These are phyloP conservation scores for Chymomyza fuscimana DNA, from an alignment of 2,888 invertebrate genomes.

Conservation along the genomic window DNA sequence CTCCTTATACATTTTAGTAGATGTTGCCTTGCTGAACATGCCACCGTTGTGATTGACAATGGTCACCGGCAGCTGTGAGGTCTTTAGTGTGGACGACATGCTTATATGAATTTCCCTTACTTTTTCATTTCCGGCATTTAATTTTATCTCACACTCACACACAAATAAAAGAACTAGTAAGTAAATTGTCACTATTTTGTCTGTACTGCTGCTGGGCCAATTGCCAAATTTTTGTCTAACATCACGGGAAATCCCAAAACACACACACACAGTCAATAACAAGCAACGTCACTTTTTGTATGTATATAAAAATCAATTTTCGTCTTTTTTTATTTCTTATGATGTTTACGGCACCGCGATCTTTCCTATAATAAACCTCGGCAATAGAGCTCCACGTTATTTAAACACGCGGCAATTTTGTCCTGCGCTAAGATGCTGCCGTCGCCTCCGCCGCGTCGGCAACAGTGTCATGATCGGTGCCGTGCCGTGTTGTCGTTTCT, in stretches of 20 bases:
- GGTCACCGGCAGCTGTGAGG: slow-evolving; percentile 55
- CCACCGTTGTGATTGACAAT: slow-evolving; percentile 49
- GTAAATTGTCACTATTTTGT: slow-evolving; percentile 21
- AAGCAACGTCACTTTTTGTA: background rate
- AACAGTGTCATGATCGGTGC: slow-evolving; percentile 37
- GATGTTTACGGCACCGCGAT: slow-evolving; percentile 77
- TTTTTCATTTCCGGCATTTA: slow-evolving; percentile 61
- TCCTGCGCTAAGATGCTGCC: slow-evolving; percentile 28
- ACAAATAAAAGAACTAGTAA: slow-evolving; percentile 5
- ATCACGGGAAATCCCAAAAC: slow-evolving; percentile 77
- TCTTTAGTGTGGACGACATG: slow-evolving; percentile 70
- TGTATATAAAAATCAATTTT: slow-evolving; percentile 29
- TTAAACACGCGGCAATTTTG: slow-evolving; percentile 69
- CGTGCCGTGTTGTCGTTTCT: slow-evolving; percentile 28
- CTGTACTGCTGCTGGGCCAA: slow-evolving; percentile 48
- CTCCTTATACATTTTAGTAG: slow-evolving; percentile 30
- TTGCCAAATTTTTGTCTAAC: slow-evolving; percentile 65
- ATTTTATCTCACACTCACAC: slow-evolving; percentile 19
- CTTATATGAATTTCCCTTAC: slow-evolving; percentile 31
- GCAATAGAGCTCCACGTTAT: slow-evolving; percentile 75
- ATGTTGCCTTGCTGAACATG: slow-evolving; percentile 40
- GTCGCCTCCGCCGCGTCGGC: slow-evolving; percentile 35
- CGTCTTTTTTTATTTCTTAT: slow-evolving; percentile 40
- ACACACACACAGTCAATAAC: slow-evolving; percentile 24
- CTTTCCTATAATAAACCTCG: slow-evolving; percentile 76